Evolutionary conservation across 2,888 invertebrate species (phyloP).

Genomic region (Mellilla xanthometata): DNA sequence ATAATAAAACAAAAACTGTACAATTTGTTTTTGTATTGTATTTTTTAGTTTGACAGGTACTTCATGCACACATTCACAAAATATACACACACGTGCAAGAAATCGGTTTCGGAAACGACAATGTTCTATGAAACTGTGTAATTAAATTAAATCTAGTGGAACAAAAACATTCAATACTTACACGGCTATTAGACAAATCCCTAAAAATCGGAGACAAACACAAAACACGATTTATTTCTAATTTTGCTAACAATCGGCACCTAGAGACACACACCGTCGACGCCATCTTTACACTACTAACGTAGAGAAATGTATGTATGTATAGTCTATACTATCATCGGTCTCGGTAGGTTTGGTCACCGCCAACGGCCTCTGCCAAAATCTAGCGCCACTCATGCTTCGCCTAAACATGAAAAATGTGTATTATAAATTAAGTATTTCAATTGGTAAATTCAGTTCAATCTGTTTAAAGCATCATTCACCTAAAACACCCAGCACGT

Average conservation of each 20-base stretch:
- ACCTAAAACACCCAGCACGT: no score
- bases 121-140: slow-evolving; percentile 57
- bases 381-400: slow-evolving; percentile 34
- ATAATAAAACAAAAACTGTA: slow-evolving; percentile 42
- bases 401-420: neutral
- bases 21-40: no score
- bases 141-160: slow-evolving; percentile 36
- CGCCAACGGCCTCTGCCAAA: slow-evolving; percentile 37
- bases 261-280: slow-evolving; percentile 83
- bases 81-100: slow-evolving; percentile 60
- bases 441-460: no score
- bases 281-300: slow-evolving; percentile 83
- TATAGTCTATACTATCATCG: slow-evolving; percentile 38
- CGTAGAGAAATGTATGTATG: slow-evolving; percentile 29
- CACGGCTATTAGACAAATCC: slow-evolving; percentile 76
- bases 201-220: slow-evolving; percentile 78
- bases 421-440: no score
- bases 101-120: slow-evolving; percentile 49
- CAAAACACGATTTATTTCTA: slow-evolving; percentile 83
- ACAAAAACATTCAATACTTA: slow-evolving; percentile 52
- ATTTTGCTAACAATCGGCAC: slow-evolving; percentile 83
- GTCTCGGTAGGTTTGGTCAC: slow-evolving; percentile 22
- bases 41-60: slow-evolving; percentile 74
- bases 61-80: slow-evolving; percentile 48
- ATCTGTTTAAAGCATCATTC: no score